Evolutionary conservation across 2,113 vertebrate species (phyloP).

Genomic region (Pyxicephalus adspersus): DNA sequence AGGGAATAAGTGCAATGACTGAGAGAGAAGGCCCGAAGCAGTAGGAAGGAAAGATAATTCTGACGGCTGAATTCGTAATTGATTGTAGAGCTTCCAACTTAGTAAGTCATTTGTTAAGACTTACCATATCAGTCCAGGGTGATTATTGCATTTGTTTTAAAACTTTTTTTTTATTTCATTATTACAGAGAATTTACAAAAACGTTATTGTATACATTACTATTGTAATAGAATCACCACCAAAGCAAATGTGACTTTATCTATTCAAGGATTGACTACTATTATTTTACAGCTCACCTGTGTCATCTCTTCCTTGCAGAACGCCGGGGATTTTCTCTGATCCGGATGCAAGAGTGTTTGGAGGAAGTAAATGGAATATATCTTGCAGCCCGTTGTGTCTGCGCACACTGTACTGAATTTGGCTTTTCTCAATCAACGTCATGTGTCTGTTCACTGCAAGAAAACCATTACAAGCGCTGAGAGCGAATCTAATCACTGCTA

Average conservation of each 20-base stretch:
- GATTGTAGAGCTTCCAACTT: too few relatives aligned
- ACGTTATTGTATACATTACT: not conserved
- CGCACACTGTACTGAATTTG: constrained; percentile 77
- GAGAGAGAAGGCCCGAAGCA: too few relatives aligned
- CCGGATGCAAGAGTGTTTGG: constrained; percentile 85
- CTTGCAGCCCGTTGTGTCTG: constrained; percentile 73
- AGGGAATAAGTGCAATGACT: too few relatives aligned
- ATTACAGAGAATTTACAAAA: not conserved
- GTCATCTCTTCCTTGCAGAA: constrained; percentile 64
- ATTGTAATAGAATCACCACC: not conserved
- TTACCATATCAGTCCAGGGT: too few relatives aligned
- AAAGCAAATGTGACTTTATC: not conserved
- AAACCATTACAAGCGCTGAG: constrained; percentile 36
- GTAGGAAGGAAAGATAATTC: too few relatives aligned
- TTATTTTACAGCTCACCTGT: constrained; percentile 62
- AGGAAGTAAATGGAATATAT: constrained; percentile 78
- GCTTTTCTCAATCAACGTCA: constrained; percentile 77
- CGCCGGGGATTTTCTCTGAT: constrained; percentile 78
- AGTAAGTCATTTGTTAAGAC: too few relatives aligned
- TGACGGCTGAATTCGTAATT: too few relatives aligned
- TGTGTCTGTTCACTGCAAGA: constrained; percentile 75
- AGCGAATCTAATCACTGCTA: not conserved
- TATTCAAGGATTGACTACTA: not conserved
- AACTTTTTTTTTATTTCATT: not conserved
- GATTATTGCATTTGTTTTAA: not conserved